Percentiles rank a stretch among this genome's conserved stretches.
Conservation (phyloP, 2,113 vertebrate genomes). For the Notothenia coriiceps region DNA sequence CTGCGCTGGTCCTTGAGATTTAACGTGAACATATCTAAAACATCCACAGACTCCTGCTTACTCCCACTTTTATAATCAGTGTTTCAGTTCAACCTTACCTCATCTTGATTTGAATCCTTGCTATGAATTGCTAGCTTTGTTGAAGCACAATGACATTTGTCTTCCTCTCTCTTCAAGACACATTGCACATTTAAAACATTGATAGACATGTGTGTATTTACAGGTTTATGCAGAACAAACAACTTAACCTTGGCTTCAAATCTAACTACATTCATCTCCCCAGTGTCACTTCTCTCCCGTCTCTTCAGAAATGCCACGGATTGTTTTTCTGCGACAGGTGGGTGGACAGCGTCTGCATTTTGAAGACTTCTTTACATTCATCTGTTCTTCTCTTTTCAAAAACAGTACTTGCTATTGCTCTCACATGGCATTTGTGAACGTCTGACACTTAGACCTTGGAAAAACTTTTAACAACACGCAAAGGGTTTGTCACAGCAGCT, state of each 20-base stretch:
- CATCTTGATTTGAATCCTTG: background rate
- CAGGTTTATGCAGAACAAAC: conserved; percentile 50
- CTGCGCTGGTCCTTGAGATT: conserved; percentile 6
- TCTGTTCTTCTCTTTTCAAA: conserved; percentile 9
- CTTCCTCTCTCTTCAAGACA: background rate
- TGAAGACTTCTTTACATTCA: conserved; percentile 37
- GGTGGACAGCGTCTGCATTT: conserved; percentile 20
- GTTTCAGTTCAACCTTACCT: no score
- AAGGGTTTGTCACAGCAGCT: conserved; percentile 27
- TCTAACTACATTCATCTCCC: conserved; percentile 60
- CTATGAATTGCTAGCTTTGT: background rate
- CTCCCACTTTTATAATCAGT: background rate
- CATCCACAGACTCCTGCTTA: background rate
- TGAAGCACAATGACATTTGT: background rate
- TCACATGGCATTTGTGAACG: background rate
- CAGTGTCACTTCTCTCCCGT: background rate
- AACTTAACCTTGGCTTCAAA: conserved; percentile 49
- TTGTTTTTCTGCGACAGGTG: conserved; percentile 1
- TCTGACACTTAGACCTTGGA: background rate
- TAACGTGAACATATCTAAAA: conserved; percentile 4
- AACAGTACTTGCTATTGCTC: background rate
- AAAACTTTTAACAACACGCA: background rate
- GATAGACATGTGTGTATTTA: conserved; percentile 58
- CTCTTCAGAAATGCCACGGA: conserved; percentile 3
- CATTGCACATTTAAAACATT: conserved; percentile 47